These are phyloP conservation scores for Drosophila quadrilineata DNA, from an alignment of 1,140 invertebrate genomes.

Conservation along the genomic window DNA sequence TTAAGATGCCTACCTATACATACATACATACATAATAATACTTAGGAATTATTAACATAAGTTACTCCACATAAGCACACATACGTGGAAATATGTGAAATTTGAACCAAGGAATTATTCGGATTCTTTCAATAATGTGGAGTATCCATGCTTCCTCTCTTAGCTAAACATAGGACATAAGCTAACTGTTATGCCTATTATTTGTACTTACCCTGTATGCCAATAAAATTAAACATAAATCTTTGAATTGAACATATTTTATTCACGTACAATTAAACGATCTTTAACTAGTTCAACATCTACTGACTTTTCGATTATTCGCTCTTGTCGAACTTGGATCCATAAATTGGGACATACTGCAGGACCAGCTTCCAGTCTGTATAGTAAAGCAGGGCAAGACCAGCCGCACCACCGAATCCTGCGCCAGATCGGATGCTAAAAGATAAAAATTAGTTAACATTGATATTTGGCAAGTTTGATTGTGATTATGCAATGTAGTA, in stretches of 20 bases:
- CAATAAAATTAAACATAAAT: neutral
- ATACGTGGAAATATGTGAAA: too few relatives aligned
- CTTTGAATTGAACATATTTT: slow-evolving; percentile 40
- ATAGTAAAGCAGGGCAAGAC: slow-evolving; percentile 84
- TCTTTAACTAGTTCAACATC: slow-evolving; percentile 29
- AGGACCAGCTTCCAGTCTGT: slow-evolving; percentile 90
- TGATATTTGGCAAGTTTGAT: neutral
- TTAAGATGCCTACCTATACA: slow-evolving; percentile 48
- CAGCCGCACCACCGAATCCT: slow-evolving; percentile 85
- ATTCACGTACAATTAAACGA: too few relatives aligned
- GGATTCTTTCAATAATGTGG: slow-evolving; percentile 13
- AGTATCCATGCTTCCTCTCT: slow-evolving; percentile 24
- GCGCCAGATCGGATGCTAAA: slow-evolving; percentile 84
- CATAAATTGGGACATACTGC: slow-evolving; percentile 88
- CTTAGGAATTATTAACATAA: too few relatives aligned
- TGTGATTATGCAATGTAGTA: slow-evolving; percentile 61
- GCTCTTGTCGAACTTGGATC: slow-evolving; percentile 85
- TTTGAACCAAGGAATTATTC: slow-evolving; percentile 16
- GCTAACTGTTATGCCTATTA: slow-evolving; percentile 24
- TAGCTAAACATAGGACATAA: slow-evolving; percentile 1
- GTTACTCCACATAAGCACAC: too few relatives aligned
- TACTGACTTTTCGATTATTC: slow-evolving; percentile 58
- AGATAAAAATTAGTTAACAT: slow-evolving; percentile 1
- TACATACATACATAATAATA: too few relatives aligned
- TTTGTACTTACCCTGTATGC: slow-evolving; percentile 27